Conservation (phyloP, 2,888 invertebrate genomes). For the Hemithea aestivaria region DNA sequence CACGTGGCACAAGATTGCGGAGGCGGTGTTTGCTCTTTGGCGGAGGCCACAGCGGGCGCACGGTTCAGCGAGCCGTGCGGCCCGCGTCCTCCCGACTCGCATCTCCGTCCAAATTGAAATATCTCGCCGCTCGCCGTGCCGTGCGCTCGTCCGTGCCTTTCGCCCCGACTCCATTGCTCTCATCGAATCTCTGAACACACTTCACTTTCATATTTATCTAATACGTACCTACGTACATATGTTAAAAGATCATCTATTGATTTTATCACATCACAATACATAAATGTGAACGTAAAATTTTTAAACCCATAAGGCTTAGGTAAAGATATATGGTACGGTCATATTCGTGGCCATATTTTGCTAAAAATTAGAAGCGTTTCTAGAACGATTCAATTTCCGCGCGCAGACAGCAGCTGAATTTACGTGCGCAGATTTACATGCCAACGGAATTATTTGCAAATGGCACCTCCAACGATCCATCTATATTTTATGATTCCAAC, state of each 20-base stretch:
- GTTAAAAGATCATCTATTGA: too few relatives aligned
- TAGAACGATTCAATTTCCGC: constrained; percentile 76
- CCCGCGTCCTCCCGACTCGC: constrained; percentile 72
- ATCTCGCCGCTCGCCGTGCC: constrained; percentile 48
- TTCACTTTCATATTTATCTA: constrained; percentile 1
- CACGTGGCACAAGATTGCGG: constrained; percentile 76
- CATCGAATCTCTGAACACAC: constrained; percentile 10
- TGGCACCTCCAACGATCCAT: constrained; percentile 60
- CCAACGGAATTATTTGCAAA: constrained; percentile 73
- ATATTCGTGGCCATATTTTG: constrained; percentile 46
- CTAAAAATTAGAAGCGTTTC: constrained; percentile 65
- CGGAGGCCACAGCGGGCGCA: constrained; percentile 69
- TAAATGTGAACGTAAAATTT: background rate
- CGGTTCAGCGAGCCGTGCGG: constrained; percentile 75
- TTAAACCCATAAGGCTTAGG: background rate
- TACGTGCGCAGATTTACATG: constrained; percentile 76
- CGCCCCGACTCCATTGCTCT: constrained; percentile 15
- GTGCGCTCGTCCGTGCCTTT: constrained; percentile 35
- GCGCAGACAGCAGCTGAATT: constrained; percentile 73
- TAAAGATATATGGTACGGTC: constrained; percentile 16
- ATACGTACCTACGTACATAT: too few relatives aligned
- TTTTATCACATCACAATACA: too few relatives aligned
- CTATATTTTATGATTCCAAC: constrained; percentile 60
- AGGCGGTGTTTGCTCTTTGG: constrained; percentile 78
- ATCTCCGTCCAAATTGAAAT: constrained; percentile 77